Base-by-base conservation (phyloP, 2,888 invertebrate genomes). In the Monopis laevigella region DNA sequence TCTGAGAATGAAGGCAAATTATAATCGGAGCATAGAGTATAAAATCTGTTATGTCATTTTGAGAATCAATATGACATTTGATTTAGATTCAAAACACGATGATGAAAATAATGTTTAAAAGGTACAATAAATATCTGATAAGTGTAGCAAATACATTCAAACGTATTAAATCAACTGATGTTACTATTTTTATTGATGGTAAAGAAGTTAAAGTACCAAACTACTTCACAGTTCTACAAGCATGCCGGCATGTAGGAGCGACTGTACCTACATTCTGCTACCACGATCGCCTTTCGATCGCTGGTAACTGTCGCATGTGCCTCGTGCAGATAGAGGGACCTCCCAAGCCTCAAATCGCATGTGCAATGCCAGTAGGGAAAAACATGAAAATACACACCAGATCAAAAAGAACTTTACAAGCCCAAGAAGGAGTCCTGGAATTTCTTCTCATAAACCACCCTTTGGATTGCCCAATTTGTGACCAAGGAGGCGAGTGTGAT, bases 281-380 rank as follows among this genome's bases (percentile, higher is more conserved):
- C 65, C 99, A 99, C 71, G 98, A 99, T 57, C 86, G 99, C 27
- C 84, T 99, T 32, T 95, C 98, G 6, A 92, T 99, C 39, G 98
- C 98, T 48, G 99, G 99, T 16, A 99, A 99, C 75, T 99, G 98
- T 59, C 87, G 99, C 47, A 99, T 98, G 98, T 99, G 99, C 68
- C 82, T 99, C 18, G 96, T 99, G 0, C 94, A 99, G 68, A 90
- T 99, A 17, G 99, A 99, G 67, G 98, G 96, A 55, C 90, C 92
- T 53, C 86, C 89, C 18, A 96, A 99, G 84, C 97, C 96, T 0
- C 94, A 98, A 29, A 96, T 98, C n/a, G 96, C 98, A 1, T 99
- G 99, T 73, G 96, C 97, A 2, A 93, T 98, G 90, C 96, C 95
- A 1, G 97, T 99, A 0, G 89, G 91, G 88, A 98, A 98, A 72